Base-by-base conservation (phyloP, 2,113 vertebrate genomes). In the Urocolius indicus region DNA sequence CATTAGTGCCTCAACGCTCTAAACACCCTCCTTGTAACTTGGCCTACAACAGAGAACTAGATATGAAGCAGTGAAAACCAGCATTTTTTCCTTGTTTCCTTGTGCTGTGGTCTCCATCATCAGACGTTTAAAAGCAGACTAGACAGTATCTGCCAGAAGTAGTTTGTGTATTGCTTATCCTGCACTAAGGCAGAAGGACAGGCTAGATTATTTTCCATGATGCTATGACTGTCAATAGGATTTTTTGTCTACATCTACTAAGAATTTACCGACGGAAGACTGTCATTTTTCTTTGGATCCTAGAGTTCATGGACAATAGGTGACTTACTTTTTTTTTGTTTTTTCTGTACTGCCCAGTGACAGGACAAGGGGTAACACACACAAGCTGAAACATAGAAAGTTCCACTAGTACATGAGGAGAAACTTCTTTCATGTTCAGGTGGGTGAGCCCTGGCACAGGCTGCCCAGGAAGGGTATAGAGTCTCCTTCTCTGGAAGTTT, bases 1-100 rank as follows among this genome's bases (percentile, higher is more conserved):
- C 38, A 94, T 97, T 95, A 95, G 55, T 80, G 80, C 94, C 71
- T 94, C 83, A 29, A 81, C 93, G 81, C 54, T 90, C 38, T 87
- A 97, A 95, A 95, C 89, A 94, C 46, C 41, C 87, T 96, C 81
- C 63, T 96, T 91, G 82, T 76, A 95, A 66, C 71, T 95, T 96
- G 89, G 94, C 80, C 74, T 94, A 79, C 73, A 95, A 76, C 90
- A 68, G 46, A 95, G 67, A 96, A 85, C 23, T 16, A 92, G 46
- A 86, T 92, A 84, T 78, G 87, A 96, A 95, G 79, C 48, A 94
- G 55, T 66, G 4, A 27, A 87, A 51, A 59, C 38, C 38, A 41
- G 38, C 38, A 41, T 89, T 95, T 95, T 81, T 92, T 8, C n/a
- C 22, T 55, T 67, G 48, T 81, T 92, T n/a, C n/a, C n/a, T n/a